Percentiles rank a stretch among this genome's conserved stretches.
Evolutionary conservation across 2,888 invertebrate species (phyloP).

Genomic region (Drosophila putrida): DNA sequence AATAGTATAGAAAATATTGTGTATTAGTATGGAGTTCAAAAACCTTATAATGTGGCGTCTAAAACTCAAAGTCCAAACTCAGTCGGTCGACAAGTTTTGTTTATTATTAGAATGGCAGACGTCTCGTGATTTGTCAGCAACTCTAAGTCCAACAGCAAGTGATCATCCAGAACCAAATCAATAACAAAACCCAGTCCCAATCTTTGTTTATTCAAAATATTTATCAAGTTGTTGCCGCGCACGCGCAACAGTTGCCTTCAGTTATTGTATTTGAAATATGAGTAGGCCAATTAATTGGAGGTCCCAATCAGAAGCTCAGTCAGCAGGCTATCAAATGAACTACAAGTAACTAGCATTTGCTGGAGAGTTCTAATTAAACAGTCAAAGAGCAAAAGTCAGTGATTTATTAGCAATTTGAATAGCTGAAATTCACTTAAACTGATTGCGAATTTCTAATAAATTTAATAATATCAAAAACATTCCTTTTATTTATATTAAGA

Average conservation of each 20-base stretch:
- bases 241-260: conserved; percentile 50
- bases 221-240: conserved; percentile 46
- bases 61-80: neutral
- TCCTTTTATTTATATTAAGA: too few species aligned
- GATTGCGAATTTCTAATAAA: too few species aligned
- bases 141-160: conserved; percentile 8
- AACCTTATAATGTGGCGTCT: conserved; percentile 29
- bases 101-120: conserved; percentile 33
- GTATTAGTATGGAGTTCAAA: conserved; percentile 18
- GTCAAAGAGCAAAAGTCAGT: conserved; percentile 12
- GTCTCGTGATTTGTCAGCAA: conserved; percentile 36
- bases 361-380: conserved; percentile 1
- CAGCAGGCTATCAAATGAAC: neutral
- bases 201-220: conserved; percentile 32
- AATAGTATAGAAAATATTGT: conserved; percentile 3
- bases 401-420: conserved; percentile 8
- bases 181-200: conserved; percentile 4
- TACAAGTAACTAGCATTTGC: neutral
- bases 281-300: conserved; percentile 49
- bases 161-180: conserved; percentile 4
- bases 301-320: conserved; percentile 14
- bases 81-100: conserved; percentile 29
- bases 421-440: neutral
- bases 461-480: too few species aligned
- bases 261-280: conserved; percentile 51